A percentile compares a stretch with the other conserved stretches of the same genome.
Conservation (phyloP, 2,113 vertebrate species). For the Pseudolaguvia tuberculata region DNA sequence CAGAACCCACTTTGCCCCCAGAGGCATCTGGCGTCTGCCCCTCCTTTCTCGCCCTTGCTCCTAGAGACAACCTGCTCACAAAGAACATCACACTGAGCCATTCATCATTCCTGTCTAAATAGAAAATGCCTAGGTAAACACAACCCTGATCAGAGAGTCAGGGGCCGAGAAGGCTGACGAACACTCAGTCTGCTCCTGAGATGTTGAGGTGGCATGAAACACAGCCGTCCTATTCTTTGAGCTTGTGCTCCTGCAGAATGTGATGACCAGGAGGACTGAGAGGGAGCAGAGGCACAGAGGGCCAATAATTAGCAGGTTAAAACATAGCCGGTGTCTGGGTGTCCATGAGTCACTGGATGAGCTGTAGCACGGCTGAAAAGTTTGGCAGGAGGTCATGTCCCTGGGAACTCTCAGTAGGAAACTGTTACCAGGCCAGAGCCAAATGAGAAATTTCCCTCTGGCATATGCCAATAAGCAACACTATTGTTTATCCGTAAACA, state of each 20-base stretch:
- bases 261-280: conserved; percentile 47
- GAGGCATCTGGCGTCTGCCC: conserved; percentile 51
- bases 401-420: conserved; percentile 56
- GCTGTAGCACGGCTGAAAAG: conserved; percentile 55
- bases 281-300: conserved; percentile 43
- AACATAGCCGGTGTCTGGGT: conserved; percentile 61
- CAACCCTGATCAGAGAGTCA: conserved; percentile 58
- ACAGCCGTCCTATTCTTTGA: conserved; percentile 28
- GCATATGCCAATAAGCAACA: conserved; percentile 58
- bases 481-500: conserved; percentile 48
- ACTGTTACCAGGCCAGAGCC: conserved; percentile 55
- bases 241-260: conserved; percentile 17
- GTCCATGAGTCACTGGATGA: conserved; percentile 61
- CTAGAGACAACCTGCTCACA: conserved; percentile 47
- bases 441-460: conserved; percentile 60
- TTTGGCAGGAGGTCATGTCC: conserved; percentile 63
- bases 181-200: conserved; percentile 43
- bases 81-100: conserved; percentile 58
- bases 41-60: conserved; percentile 48
- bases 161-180: conserved; percentile 54
- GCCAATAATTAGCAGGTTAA: conserved; percentile 45
- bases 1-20: conserved; percentile 48
- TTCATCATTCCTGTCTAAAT: conserved; percentile 67
- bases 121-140: conserved; percentile 66
- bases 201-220: conserved; percentile 30